Evolutionary conservation across 2,888 invertebrate species (phyloP).

Genomic region (Yponomeuta evonymella): DNA sequence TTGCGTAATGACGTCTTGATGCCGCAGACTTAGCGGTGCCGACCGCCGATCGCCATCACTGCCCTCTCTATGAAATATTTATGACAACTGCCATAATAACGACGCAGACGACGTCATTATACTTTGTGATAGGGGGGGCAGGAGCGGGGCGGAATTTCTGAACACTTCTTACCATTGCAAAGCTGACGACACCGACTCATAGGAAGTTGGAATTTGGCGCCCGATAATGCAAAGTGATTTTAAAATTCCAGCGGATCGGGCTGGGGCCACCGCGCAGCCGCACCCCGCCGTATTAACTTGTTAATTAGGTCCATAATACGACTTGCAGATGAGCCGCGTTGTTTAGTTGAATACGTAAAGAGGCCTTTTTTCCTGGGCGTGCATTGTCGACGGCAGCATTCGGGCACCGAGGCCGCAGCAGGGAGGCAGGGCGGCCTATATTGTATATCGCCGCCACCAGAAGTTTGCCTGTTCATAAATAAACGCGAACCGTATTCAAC

Average conservation of each 20-base stretch:
- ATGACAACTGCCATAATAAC: constrained; percentile 75
- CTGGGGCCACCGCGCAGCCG: constrained; percentile 62
- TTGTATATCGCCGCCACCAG: constrained; percentile 71
- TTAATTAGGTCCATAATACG: constrained; percentile 93
- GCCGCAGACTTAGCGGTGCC: constrained; percentile 16
- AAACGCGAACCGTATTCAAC: constrained; percentile 78
- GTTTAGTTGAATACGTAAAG: constrained; percentile 82
- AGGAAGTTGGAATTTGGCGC: constrained; percentile 1
- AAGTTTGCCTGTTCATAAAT: constrained; percentile 78
- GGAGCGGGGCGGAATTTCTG: constrained; percentile 75
- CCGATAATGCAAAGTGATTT: constrained; percentile 3
- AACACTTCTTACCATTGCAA: constrained; percentile 74
- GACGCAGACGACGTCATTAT: constrained; percentile 76
- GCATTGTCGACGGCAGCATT: constrained; percentile 54
- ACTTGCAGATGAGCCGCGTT: constrained; percentile 90
- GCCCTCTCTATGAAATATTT: constrained; percentile 74
- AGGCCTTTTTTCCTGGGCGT: constrained; percentile 77
- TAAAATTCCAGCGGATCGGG: constrained; percentile 28
- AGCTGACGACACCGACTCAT: constrained; percentile 48
- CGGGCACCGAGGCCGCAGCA: constrained; percentile 29
- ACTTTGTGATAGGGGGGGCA: constrained; percentile 77
- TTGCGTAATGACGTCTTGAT: constrained; percentile 25
- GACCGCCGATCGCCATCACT: constrained; percentile 53
- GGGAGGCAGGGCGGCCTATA: constrained; percentile 55
- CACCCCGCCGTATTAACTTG: constrained; percentile 88